Evolutionary conservation across 2,888 invertebrate genomes (phyloP), one percentile per base, ranked within the genome.

Genomic region (Cyclophora punctaria): DNA sequence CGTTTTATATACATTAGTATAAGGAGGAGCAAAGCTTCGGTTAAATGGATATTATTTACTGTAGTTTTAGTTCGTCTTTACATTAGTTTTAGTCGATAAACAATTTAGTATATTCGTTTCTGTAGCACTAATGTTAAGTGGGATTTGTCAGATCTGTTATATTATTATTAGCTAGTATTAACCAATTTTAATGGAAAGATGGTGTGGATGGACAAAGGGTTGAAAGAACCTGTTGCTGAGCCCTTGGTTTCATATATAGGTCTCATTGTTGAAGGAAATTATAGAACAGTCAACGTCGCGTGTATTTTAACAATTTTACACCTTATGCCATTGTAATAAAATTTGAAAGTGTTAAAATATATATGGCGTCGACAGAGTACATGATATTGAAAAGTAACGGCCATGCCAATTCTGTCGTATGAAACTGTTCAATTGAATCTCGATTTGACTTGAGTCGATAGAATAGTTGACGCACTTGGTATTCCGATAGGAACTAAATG

Each of bases 21-120:
- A 78, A 73, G 69, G 58, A 65, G 76, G 75, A 86, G 84, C 82
- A 66, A 78, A 82, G 85, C 85, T 86, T 82, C 83, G 57, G 63
- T 75, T 69, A 50, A 61, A 62, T 62, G 51, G 58, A 62, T 45
- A 64, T 76, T 72, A 70, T 73, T 74, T 69, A 71, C 56, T 69
- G 59, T 70, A 62, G 56, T 52, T 48, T 42, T 50, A 41, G 44
- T 50, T 52, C 49, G 47, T 48, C 49, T 51, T 40, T 44, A 41
- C 34, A 44, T 44, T n/a, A 35, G 7, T 48, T 48, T 44, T 48
- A 45, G 5, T 37, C 5, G 5, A 37, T 37, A 48, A 45, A 45
- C 34, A 5, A 44, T 41, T 34, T 44, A 50, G 7, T 6, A 50
- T 47, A 34, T 45, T 45, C 45, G 50, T 47, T 48, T 35, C 44